phyloP scores from a whole-genome alignment of 1,140 invertebrate species.

The Saccostrea cuccullata region DNA sequence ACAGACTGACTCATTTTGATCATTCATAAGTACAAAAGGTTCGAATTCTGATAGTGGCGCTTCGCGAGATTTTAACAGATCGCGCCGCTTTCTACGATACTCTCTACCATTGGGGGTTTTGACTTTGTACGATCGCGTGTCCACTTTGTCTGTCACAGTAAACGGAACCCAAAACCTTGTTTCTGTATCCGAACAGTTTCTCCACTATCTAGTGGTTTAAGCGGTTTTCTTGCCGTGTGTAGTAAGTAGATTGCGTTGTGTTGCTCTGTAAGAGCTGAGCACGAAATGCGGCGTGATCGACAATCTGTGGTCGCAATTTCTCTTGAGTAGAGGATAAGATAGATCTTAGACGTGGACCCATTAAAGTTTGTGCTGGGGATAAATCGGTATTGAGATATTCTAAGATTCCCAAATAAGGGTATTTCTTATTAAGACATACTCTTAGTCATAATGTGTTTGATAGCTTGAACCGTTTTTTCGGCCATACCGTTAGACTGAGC shows the following conservation, averaged over 20 bases:
- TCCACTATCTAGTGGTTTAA: background rate
- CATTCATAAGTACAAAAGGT: no score
- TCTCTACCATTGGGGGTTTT: background rate
- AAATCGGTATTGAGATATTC: constrained; percentile 46
- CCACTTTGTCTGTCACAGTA: background rate
- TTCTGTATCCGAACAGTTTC: constrained; percentile 13
- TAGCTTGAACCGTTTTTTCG: constrained; percentile 51
- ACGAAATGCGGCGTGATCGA: background rate
- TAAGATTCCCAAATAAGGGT: constrained; percentile 53
- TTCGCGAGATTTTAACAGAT: no score
- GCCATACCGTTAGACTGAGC: constrained; percentile 50
- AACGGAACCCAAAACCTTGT: background rate
- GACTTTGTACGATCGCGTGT: background rate
- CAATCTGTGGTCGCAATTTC: background rate
- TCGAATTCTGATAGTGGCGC: no score
- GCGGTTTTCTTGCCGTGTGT: background rate
- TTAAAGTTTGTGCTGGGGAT: constrained; percentile 50
- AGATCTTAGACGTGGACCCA: background rate
- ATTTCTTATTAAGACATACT: constrained; percentile 25
- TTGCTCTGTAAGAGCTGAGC: background rate
- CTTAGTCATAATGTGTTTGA: constrained; percentile 49
- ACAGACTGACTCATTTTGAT: no score
- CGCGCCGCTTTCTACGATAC: no score
- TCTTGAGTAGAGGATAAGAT: background rate
- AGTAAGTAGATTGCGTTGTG: background rate